Evolutionary conservation across 2,888 invertebrate genomes (phyloP), one percentile per base, ranked within the genome.

Genomic region (Pseudolycoriella hygida): DNA sequence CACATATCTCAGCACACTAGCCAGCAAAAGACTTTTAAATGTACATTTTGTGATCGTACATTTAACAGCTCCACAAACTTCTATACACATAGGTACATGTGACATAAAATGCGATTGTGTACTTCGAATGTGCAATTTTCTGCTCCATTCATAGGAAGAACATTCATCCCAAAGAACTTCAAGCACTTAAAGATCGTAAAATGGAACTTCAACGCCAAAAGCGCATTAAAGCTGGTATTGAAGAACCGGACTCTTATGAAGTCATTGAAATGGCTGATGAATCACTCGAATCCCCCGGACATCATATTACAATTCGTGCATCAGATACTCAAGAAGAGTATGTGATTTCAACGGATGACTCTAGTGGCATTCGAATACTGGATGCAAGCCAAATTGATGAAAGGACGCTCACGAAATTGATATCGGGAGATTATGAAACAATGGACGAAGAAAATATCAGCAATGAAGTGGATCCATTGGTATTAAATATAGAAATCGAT

Each of bases 11-110:
- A 48, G 31, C 46, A 49, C 41, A 46, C 32, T 14, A 39, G 19
- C 11, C 40, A 19, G 8, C 25, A 25, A 3, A 44, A 45, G 42
- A 31, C 25, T 2, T 47, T 40, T 32, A 45, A 45, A 43, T 50
- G 50, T 32, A 43, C 45, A 42, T 50, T 50, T 25, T 50, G 50
- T 46, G 44, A 44, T 18, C 32, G 48, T 19, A 38, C 34, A 12
- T 50, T 50, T 44, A 46, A 46, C 18, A 48, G 42, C 25, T 49
- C 49, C 14, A 48, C 50, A 11, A 50, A 50, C 45, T 50, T 46
- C 38, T 50, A 50, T 32, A 48, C 50, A 12, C 50, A 48, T 46
- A 34, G 49, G 31, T 48, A 49, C 15, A 48, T 46, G 39, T 17
- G 45, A 3, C 49, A 49, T n/a, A 11, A 11, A 31, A 10, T 31